Evolutionary conservation across 2,888 invertebrate genomes (phyloP).

Genomic region (Dascillus cervinus): DNA sequence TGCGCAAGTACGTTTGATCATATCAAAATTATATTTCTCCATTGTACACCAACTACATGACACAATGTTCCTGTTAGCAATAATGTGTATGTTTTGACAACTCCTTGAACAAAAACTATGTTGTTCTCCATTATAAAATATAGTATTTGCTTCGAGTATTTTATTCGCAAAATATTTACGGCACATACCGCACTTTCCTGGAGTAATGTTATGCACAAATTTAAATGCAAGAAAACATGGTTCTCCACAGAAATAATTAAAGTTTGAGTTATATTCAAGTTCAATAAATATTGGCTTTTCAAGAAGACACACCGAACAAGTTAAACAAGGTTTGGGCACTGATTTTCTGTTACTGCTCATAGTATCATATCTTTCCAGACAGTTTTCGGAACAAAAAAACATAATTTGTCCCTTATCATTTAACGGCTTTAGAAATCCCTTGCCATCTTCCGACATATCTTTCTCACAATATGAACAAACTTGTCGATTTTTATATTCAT

Average conservation of each 20-base stretch:
- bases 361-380: slow-evolving; percentile 70
- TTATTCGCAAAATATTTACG: slow-evolving; percentile 73
- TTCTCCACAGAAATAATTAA: slow-evolving; percentile 76
- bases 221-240: slow-evolving; percentile 91
- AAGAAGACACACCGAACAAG: slow-evolving; percentile 76
- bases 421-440: slow-evolving; percentile 72
- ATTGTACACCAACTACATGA: slow-evolving; percentile 94
- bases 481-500: slow-evolving; percentile 80
- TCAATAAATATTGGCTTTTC: slow-evolving; percentile 71
- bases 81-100: slow-evolving; percentile 86
- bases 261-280: slow-evolving; percentile 61
- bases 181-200: slow-evolving; percentile 81
- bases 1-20: slow-evolving; percentile 60
- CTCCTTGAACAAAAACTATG: slow-evolving; percentile 82
- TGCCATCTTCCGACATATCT: slow-evolving; percentile 68
- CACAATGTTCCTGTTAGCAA: slow-evolving; percentile 79
- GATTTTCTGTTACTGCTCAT: slow-evolving; percentile 58
- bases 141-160: slow-evolving; percentile 58
- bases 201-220: slow-evolving; percentile 81
- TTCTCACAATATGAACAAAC: slow-evolving; percentile 91
- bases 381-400: slow-evolving; percentile 53
- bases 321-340: slow-evolving; percentile 49
- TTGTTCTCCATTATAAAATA: slow-evolving; percentile 60
- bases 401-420: slow-evolving; percentile 84
- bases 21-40: slow-evolving; percentile 94